These are phyloP conservation scores for Myiothlypis coronata DNA, from an alignment of 2,797 vertebrate species.

Conservation along the genomic window DNA sequence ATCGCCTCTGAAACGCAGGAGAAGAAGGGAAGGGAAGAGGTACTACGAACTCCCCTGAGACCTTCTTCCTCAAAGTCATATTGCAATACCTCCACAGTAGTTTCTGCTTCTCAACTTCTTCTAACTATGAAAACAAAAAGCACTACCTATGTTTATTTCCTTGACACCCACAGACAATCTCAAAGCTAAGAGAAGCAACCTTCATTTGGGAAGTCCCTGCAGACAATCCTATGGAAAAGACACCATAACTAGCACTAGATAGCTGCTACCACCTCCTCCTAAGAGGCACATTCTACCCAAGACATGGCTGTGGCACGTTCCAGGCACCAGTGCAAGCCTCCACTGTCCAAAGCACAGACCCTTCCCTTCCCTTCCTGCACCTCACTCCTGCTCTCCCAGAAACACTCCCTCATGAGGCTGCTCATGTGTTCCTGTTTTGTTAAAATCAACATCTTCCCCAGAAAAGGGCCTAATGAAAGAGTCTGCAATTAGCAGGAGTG, in stretches of 20 bases:
- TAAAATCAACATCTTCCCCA: neutral
- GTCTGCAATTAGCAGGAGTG: neutral
- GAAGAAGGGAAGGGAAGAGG: fast-evolving
- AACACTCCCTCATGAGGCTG: fast-evolving
- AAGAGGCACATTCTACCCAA: neutral
- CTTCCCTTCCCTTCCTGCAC: neutral
- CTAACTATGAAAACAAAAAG: neutral
- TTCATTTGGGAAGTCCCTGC: neutral
- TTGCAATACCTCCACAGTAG: neutral
- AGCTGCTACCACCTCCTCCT: neutral
- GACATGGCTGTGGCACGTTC: neutral
- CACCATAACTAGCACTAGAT: neutral
- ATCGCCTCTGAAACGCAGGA: neutral
- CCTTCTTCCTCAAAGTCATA: neutral
- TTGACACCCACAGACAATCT: neutral
- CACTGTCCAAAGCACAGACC: neutral
- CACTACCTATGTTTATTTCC: neutral
- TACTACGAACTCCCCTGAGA: neutral
- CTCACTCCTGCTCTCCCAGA: neutral
- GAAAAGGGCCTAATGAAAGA: neutral
- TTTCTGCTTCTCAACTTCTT: neutral
- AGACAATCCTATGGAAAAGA: neutral
- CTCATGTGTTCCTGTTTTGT: neutral
- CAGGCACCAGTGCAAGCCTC: neutral
- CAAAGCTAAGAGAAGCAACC: neutral